Base-by-base conservation (phyloP, 2,113 vertebrate genomes). In the Sinocyclocheilus anophthalmus region DNA sequence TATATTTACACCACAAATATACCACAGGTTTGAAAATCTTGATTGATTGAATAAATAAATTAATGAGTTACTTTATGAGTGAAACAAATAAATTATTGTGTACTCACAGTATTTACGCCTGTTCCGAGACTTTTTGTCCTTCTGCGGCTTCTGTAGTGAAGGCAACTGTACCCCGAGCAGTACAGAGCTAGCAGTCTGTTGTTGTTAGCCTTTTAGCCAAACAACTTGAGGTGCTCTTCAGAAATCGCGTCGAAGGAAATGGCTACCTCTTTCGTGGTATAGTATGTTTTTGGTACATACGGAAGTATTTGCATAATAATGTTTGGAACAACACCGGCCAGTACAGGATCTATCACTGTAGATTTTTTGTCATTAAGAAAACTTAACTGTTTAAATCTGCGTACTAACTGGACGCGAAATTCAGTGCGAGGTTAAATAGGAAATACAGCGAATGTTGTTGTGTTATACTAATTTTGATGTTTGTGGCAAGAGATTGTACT, bases 151-250 rank as follows among this genome's bases (percentile, higher is more conserved):
- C 86, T 72, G 85, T 87, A 87, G 5, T 9, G 8, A 3, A 61
- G 16, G 20, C 6, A 24, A 26, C 8, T 13, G 22, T 48, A 20
- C n/a, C 24, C 13, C 0, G 20, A 53, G 65, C 16, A 9, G 61
- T 70, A 65, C 39, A 81, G 50, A 48, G 42, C 73, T 42, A 42
- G 39, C 39, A 78, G 78, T 24, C 13, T 53, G 67, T 87, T 87
- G 85, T 89, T 89, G 85, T 89, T 87, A 89, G 88, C 85, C 6
- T 2, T 24, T 50, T 83, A 81, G 88, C 76, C 26, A 65, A 76
- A 48, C 73, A 83, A 80, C 0, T 30, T 24, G 20, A 73, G 80
- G 26, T 14, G 8, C 22, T 61, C 39, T 37, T 75, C 9, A 55
- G 1, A 70, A 26, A 24, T 24, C 3, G 8, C 42, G 4, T 24